Evolutionary conservation across 1,140 invertebrate species (phyloP), one percentile per base, ranked within the genome.

Genomic region (Lordiphosa stackelbergi): DNA sequence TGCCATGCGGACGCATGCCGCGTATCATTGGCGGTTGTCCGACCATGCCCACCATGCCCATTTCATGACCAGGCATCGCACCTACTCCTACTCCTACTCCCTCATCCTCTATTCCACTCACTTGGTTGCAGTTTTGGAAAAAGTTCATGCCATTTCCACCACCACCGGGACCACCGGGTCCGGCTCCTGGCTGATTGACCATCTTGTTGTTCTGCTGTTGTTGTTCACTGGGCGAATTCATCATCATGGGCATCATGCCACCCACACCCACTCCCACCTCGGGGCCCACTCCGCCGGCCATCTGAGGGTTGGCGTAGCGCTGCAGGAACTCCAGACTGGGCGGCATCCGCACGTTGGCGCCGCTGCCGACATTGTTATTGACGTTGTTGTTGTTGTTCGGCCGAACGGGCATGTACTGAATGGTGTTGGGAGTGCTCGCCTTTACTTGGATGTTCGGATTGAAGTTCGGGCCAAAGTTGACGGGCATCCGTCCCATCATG

Each of bases 401-500:
- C 88, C 95, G 91, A 35, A 96, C 95, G 19, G 97, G 97, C 85
- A 98, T 92, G 90, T 99, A 99, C 89, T 98, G 97, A 79, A 99
- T 98, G 9, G 97, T 98, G 88, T 98, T 98, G 0, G 97, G 97
- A 2, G 97, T 97, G 88, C 94, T 97, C 1, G 97, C 94, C 89
- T 98, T 98, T 19, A 98, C 97, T 89, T 96, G 95, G 38, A 96
- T 93, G 87, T 95, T 96, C 2, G 95, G 93, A 55, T 78, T 86
- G 7, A 86, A 86, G 35, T 81, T 86, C 0, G 66, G 79, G 0
- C 75, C 74, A 43, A 86, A 86, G 48, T 74, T 81, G 5, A 78
- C 54, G 0, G 79, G 73, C 65, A 85, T 66, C 7, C 90, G 89
- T 2, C 88, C 89, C 84, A 90, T 91, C 68, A 88, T 85, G 0